Base-by-base conservation (phyloP, 2,888 invertebrate species). In the Scaptomyza parva region DNA sequence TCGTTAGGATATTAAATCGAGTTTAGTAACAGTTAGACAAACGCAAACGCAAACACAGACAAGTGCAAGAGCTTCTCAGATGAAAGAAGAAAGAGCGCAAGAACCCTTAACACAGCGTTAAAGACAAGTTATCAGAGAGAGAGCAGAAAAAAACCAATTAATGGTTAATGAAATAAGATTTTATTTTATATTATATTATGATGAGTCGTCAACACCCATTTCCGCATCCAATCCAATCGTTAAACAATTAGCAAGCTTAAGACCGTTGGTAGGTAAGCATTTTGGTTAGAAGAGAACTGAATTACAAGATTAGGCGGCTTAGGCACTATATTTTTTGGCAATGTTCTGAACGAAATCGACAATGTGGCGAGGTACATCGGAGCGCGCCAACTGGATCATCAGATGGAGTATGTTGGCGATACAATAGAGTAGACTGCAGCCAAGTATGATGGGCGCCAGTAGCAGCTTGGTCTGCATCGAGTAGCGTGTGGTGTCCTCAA, bases 381-480 rank as follows among this genome's bases (percentile, higher is more conserved):
- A 54, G 14, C 84, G 81, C 7, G 79, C 77, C 50, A 82, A 22
- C 18, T 80, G 70, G 33, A 76, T 65, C 41, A 70, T 8, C 37
- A 70, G 40, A 33, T 86, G 76, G 12, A 89, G 61, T 3, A 84
- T 33, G 5, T 71, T 72, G 43, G 84, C 66, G 35, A 82, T 53
- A 40, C 67, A 73, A 47, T 86, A 88, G 11, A 88, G 53, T 2
- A 86, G n/a, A 30, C 71, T 71, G 40, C 75, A 75, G 7, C 62
- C 28, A 11, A 78, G 24, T 51, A 86, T 72, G 7, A 90, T 22
- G 3, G 90, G 89, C 1, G 84, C 52, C 41, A 89, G 43, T 0
- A 88, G 5, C 17, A 90, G 50, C 43, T 90, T 89, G 5, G 74
- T 76, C 35, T 77, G 78, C 28, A 67, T 33, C 26, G 81, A 70